Evolutionary conservation across 1,140 invertebrate species (phyloP), one percentile per base, ranked within the genome.

Genomic region (Antheraea mylitta): DNA sequence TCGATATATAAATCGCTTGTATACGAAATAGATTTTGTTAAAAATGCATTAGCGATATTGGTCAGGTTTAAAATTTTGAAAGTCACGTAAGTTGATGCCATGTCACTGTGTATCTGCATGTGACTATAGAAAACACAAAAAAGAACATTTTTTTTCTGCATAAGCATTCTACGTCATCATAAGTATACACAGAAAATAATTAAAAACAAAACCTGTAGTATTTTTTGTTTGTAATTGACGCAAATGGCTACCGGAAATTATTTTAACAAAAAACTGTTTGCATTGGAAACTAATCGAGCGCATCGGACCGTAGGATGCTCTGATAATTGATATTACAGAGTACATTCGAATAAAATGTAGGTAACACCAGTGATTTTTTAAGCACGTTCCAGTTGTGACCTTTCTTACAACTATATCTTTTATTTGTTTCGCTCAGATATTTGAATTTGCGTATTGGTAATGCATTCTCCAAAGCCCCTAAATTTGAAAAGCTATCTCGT

Each of bases 251-350:
- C 36, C 79, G 74, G 78, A 80, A 80, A 73, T 75, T 71, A 65
- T 30, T 61, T 61, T 16, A 13, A 38, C 66, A 18, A 37, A 63
- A 63, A 65, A 65, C 59, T 30, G 58, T 30, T 22, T 58, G 71
- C 65, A 77, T 78, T 81, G 73, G 59, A 74, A 77, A 59, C 67
- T 38, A 71, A 66, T 77, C 73, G 70, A 64, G 75, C 67, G 73
- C 69, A 77, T 78, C 78, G 65, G 65, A 61, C 69, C 77, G 68
- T 53, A 19, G 36, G 11, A 65, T 22, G 61, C 10, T 16, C 45
- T 53, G 11, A 16, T 53, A 53, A 53, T 53, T 53, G 45, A 53
- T 53, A 53, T 16, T 53, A 53, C 16, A 53, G 16, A 42, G 16
- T 53, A 53, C 9, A 53, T 30, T 2, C 22, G 45, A 6, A 6